These are phyloP conservation scores for Cephalophus harveyi DNA, from an alignment of 2,113 vertebrate species.

Conservation along the genomic window DNA sequence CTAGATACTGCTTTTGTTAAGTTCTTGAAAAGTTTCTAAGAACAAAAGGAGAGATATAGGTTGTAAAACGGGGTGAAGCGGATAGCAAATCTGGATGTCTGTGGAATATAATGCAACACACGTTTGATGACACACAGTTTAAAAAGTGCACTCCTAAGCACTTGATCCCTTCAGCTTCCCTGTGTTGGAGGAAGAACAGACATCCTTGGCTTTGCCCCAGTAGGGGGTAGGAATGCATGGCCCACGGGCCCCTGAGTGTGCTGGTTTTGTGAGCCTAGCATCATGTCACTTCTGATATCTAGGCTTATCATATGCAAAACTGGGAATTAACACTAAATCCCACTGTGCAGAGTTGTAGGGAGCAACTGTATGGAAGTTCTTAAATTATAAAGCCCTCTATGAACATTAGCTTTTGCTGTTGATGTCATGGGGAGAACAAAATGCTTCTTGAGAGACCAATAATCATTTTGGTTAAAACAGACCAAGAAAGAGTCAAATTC, in stretches of 20 bases:
- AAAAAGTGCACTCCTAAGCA: background rate
- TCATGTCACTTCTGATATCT: background rate
- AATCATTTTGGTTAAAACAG: background rate
- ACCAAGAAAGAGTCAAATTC: background rate
- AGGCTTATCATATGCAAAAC: background rate
- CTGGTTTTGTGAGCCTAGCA: background rate
- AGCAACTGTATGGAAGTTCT: background rate
- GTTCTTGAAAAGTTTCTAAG: background rate
- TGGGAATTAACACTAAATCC: background rate
- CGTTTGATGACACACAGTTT: background rate
- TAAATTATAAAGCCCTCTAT: background rate
- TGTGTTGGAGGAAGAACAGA: background rate
- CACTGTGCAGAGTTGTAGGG: background rate
- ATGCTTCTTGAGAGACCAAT: background rate
- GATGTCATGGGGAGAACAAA: background rate
- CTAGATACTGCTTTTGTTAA: background rate
- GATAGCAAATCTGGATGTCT: background rate
- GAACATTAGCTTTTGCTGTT: background rate
- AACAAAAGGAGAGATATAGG: background rate
- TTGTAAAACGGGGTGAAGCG: background rate
- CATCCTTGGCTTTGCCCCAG: background rate
- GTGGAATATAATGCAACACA: background rate
- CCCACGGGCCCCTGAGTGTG: fast-evolving
- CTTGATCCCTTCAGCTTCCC: background rate
- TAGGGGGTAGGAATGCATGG: fast-evolving